phyloP scores from a whole-genome alignment of 2,888 invertebrate species.

The Crossocerus cetratus region DNA sequence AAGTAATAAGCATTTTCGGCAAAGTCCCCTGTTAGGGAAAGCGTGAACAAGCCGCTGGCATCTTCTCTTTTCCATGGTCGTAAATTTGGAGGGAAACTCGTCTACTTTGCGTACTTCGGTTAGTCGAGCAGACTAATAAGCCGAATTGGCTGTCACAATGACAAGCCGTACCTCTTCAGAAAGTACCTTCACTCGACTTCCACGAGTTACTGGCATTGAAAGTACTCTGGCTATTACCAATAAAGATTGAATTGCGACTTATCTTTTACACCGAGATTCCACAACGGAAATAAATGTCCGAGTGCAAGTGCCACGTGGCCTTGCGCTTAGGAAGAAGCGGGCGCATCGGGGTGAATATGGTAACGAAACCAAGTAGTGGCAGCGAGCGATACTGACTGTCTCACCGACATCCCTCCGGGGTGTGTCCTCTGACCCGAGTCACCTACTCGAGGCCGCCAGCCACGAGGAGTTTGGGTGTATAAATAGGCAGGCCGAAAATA shows the following conservation, averaged over 20 bases:
- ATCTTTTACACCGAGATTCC: too few relatives aligned
- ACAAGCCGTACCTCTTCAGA: too few relatives aligned
- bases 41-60: constrained; percentile 26
- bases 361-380: constrained; percentile 13
- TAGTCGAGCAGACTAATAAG: too few relatives aligned
- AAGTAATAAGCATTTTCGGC: constrained; percentile 42
- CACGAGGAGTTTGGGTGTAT: constrained; percentile 52
- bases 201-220: too few relatives aligned
- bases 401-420: constrained; percentile 51
- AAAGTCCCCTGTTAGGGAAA: constrained; percentile 18
- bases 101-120: background rate
- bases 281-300: too few relatives aligned
- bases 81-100: constrained; percentile 37
- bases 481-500: constrained; percentile 70
- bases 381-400: constrained; percentile 20
- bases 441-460: constrained; percentile 52
- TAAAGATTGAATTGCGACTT: too few relatives aligned
- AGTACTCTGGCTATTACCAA: too few relatives aligned
- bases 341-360: too few relatives aligned
- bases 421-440: constrained; percentile 67
- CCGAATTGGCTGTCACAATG: too few relatives aligned
- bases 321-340: too few relatives aligned
- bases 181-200: too few relatives aligned
- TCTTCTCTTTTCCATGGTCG: constrained; percentile 41
- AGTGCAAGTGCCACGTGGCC: too few relatives aligned